Evolutionary conservation across 2,888 invertebrate genomes (phyloP), one percentile per base, ranked within the genome.

Genomic region (Drosophila peninsularis): DNA sequence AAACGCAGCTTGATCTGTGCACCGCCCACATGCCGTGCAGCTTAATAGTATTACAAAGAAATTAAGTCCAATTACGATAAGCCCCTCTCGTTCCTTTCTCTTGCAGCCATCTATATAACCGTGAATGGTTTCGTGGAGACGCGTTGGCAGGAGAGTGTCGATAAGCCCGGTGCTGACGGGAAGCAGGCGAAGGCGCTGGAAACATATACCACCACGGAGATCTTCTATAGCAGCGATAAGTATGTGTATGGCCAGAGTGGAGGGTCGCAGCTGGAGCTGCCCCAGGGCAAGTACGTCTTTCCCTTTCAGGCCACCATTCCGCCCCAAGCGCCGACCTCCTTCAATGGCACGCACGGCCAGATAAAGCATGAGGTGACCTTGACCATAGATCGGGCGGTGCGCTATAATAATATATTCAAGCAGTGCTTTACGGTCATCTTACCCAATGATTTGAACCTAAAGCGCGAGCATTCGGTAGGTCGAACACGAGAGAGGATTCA

Each of bases 401-500:
- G 96, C 80, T 96, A 96, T 91, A 97, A 97, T 91, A 96, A 96
- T 81, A 96, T 95, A 69, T 95, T 95, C n/a, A 96, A 96, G 91
- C 94, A 94, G 89, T 95, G 95, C 5, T 97, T 97, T 86, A 96
- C 96, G 36, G 95, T 98, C 11, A 94, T 96, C 61, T 95, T 96
- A 67, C 94, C 95, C 11, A 93, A 96, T 80, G 97, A 97, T 92
- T 93, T 98, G 69, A 97, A 97, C 92, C 93, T 94, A 62, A 95
- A 95, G 90, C 93, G 94, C 10, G 94, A 94, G 67, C 94, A 95
- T 70, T 93, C 93, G 92, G 96, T 96, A 93, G 89, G 67, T 54
- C 3, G 3, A 2, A 2, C 5, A 19, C 42, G 2, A 10, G 17
- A 4, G n/a, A 11, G 1, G 9, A 39, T 30, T 13, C 13, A 32